A percentile compares a stretch with the other conserved stretches of the same genome.
phyloP scores from a whole-genome alignment of 2,888 invertebrate genomes.

The Microctonus hyperodae region DNA sequence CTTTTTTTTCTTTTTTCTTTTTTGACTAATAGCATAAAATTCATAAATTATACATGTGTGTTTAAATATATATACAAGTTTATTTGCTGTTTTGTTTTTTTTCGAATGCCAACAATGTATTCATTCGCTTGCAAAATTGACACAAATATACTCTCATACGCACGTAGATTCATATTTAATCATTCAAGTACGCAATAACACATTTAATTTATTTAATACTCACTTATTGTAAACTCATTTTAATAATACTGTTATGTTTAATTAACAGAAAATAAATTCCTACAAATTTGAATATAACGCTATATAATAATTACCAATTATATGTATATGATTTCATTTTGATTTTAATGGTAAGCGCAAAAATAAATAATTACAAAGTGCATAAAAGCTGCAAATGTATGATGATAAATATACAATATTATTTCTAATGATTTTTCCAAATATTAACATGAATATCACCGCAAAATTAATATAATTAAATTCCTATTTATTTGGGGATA shows the following conservation, averaged over 20 bases:
- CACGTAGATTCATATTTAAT: not conserved
- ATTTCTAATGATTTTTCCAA: constrained; percentile 1
- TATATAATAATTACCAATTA: too few relatives aligned
- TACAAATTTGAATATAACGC: too few relatives aligned
- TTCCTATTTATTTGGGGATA: too few relatives aligned
- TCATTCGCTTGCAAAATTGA: not conserved
- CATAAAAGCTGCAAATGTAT: constrained; percentile 1
- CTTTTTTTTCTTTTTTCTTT: not conserved
- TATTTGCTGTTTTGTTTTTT: too few relatives aligned
- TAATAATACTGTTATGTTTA: too few relatives aligned
- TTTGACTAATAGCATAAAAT: not conserved
- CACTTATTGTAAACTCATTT: too few relatives aligned
- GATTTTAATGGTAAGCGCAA: too few relatives aligned
- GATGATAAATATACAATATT: not conserved
- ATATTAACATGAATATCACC: constrained; percentile 4
- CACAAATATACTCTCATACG: not conserved
- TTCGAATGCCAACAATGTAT: not conserved
- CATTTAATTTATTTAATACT: too few relatives aligned
- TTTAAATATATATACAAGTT: not conserved
- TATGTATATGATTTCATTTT: too few relatives aligned
- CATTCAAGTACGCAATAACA: too few relatives aligned
- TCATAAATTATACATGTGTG: not conserved
- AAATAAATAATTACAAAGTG: too few relatives aligned
- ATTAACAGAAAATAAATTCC: too few relatives aligned
- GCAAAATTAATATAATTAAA: constrained; percentile 21